Evolutionary conservation across 2,113 vertebrate genomes (phyloP).

Genomic region (Pungitius pungitius): DNA sequence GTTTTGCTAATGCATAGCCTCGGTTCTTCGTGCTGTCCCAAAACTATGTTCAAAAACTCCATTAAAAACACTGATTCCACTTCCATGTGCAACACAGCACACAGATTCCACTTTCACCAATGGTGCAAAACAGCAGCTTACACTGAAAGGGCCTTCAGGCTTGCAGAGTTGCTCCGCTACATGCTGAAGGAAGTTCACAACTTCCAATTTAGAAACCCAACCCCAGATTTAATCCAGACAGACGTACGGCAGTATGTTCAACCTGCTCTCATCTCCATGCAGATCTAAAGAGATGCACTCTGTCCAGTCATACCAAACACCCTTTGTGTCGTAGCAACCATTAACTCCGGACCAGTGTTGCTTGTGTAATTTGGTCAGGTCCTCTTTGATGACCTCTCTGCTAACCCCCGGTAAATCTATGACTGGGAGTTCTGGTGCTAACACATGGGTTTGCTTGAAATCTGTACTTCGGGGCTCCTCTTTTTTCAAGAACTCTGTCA

Average conservation of each 20-base stretch:
- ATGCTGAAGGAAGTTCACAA: constrained; percentile 7
- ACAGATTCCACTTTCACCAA: constrained; percentile 16
- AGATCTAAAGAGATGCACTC: constrained; percentile 93
- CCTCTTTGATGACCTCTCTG: constrained; percentile 82
- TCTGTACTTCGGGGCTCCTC: constrained; percentile 84
- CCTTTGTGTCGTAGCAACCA: constrained; percentile 92
- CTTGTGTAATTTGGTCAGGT: constrained; percentile 86
- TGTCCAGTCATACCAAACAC: constrained; percentile 96
- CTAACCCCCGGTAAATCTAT: constrained; percentile 86
- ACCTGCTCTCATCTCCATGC: constrained; percentile 88
- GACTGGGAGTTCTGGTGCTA: constrained; percentile 80
- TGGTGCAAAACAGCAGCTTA: constrained; percentile 35
- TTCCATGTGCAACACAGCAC: constrained; percentile 28
- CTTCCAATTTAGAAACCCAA: constrained; percentile 15
- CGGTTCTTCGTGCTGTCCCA: constrained; percentile 9
- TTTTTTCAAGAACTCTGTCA: constrained; percentile 89
- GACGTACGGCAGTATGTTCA: constrained; percentile 96
- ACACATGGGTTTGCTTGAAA: constrained; percentile 81
- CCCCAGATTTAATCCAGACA: constrained; percentile 87
- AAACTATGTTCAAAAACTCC: constrained; percentile 22
- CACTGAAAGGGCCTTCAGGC: constrained; percentile 7
- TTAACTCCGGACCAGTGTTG: constrained; percentile 93
- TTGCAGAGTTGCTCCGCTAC: neutral
- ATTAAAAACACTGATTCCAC: constrained; percentile 40
- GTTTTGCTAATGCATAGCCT: constrained; percentile 57